Conservation (phyloP, 2,797 vertebrate species). For the Hydrocynus forskahlii region DNA sequence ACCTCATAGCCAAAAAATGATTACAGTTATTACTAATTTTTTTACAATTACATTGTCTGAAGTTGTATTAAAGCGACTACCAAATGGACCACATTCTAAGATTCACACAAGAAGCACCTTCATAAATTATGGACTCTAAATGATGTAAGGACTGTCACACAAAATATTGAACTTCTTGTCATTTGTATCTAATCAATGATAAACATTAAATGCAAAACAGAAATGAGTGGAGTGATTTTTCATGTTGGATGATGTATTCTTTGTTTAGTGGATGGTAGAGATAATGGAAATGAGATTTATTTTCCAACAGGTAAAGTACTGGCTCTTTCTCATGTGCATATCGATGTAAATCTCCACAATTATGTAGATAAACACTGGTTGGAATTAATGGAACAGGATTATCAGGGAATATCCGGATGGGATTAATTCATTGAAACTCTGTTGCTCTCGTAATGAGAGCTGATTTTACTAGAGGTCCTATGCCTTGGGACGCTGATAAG, state of each 20-base stretch:
- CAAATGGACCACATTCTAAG: not conserved
- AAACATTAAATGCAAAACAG: not conserved
- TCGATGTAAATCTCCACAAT: not conserved
- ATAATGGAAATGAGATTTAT: not conserved
- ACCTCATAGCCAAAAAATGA: not conserved
- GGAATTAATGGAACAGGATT: slow-evolving; percentile 62
- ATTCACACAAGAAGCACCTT: slow-evolving; percentile 1
- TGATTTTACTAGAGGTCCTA: slow-evolving; percentile 58
- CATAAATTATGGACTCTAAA: not conserved
- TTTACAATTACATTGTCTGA: not conserved
- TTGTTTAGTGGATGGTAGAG: not conserved
- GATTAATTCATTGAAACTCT: slow-evolving; percentile 62
- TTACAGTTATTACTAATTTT: not conserved
- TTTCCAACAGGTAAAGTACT: not conserved
- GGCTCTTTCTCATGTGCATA: not conserved
- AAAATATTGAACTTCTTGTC: not conserved
- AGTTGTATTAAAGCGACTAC: not conserved
- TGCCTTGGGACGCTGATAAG: slow-evolving; percentile 50
- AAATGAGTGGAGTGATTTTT: not conserved
- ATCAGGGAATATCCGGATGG: slow-evolving; percentile 53
- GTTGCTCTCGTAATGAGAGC: slow-evolving; percentile 53
- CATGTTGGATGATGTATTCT: not conserved
- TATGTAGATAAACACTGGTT: slow-evolving; percentile 33
- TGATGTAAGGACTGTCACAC: not conserved
- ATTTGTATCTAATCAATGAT: slow-evolving; percentile 23